Base-by-base conservation (phyloP, 2,888 invertebrate genomes). In the Cerastis rubricosa region DNA sequence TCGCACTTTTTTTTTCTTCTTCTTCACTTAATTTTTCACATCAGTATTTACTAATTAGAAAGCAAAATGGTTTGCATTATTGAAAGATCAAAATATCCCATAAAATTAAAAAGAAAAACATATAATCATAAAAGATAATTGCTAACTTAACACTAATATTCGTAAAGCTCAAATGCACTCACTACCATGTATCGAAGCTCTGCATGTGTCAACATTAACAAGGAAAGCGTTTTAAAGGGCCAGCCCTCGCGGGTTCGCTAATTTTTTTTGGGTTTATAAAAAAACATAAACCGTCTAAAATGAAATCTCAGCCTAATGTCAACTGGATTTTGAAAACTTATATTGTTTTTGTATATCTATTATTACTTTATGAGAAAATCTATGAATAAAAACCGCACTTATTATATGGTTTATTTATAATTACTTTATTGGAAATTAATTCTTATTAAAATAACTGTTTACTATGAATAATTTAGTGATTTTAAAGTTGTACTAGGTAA, bases 201-300 rank as follows among this genome's bases (percentile, higher is more conserved):
- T n/a, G n/a, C n/a, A n/a, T 14, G 45, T 45, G 14, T 14, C 45
- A 45, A 12, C 45, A 45, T 45, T 35, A 35, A 2, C 3, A 47
- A 47, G 6, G 47, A 47, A 14, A 47, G 19, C 49, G 17, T 63
- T n/a, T 19, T 11, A 47, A 47, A 22, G 35, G 35, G 35, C 35
- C 35, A 3, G 35, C 35, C 25, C 12, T n/a, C n/a, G 14, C 17
- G 14, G 22, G 54, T 25, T 78, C 80, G 54, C 22, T 7, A 81
- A 22, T 6, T 43, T 74, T 78, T 78, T 74, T 81, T n/a, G n/a
- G 65, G 22, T 35, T 80, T 14, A 12, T 29, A 11, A 17, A 51
- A 22, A 49, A 45, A 45, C 2, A 47, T 47, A 47, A 47, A 47
- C 45, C 47, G 17, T 6, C 47, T 47, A 49, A 4, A 43, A 29